A percentile compares a stretch with the other conserved stretches of the same genome.
Evolutionary conservation across 2,113 vertebrate genomes (phyloP).

Genomic region (Panthera uncia): DNA sequence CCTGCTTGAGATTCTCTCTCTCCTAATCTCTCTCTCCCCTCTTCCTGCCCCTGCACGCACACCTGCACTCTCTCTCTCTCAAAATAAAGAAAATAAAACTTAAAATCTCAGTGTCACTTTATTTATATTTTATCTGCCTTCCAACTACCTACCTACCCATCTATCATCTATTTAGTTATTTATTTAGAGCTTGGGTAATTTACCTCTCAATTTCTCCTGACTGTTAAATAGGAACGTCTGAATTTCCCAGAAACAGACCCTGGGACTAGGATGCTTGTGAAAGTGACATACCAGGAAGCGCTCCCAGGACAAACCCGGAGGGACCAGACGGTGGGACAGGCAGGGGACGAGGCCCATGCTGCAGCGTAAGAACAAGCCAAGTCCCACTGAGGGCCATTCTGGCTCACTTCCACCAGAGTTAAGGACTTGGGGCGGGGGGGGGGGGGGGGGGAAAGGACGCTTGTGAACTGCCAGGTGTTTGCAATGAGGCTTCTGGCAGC

Average conservation of each 20-base stretch:
- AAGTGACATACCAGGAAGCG: background rate
- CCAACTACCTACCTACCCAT: too few species aligned
- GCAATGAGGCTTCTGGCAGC: background rate
- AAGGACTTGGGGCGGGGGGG: background rate
- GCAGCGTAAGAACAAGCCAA: background rate
- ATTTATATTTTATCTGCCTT: background rate
- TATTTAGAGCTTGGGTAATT: background rate
- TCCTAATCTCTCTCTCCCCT: too few species aligned
- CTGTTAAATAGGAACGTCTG: background rate
- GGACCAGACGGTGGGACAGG: rapidly evolving
- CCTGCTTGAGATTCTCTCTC: too few species aligned
- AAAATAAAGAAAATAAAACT: too few species aligned
- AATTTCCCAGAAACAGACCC: background rate
- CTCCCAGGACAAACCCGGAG: background rate
- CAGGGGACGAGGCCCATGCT: background rate
- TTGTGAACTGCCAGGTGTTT: background rate
- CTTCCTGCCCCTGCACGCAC: too few species aligned
- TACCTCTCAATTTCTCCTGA: background rate
- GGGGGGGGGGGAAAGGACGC: background rate
- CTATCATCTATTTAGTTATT: background rate
- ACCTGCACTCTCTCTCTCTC: too few species aligned
- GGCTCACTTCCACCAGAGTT: background rate
- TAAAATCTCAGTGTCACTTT: background rate
- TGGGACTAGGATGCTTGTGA: background rate
- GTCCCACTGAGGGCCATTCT: background rate